Conservation (phyloP, 2,113 vertebrate species). For the Sinosuthora webbiana region DNA sequence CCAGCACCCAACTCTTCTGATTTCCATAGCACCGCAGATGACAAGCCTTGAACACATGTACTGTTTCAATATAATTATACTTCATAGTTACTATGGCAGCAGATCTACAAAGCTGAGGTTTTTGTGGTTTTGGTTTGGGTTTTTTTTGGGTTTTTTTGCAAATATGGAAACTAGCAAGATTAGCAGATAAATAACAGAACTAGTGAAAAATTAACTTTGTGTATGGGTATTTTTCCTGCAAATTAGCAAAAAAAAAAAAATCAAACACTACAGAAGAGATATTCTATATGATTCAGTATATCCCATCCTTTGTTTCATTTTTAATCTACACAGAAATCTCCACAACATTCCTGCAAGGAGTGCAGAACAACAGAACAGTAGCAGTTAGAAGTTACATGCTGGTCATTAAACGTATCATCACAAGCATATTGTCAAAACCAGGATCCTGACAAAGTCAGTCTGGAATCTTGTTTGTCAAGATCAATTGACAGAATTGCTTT, state of each 20-base stretch:
- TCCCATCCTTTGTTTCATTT: not conserved
- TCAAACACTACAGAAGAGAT: not conserved
- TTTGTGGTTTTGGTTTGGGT: not conserved
- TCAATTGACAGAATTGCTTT: not conserved
- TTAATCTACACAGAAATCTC: not conserved
- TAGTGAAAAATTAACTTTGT: not conserved
- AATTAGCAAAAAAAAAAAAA: not conserved
- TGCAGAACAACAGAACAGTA: not conserved
- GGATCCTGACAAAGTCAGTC: not conserved
- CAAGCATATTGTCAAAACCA: not conserved
- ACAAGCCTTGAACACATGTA: not conserved
- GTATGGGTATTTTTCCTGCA: not conserved
- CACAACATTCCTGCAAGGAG: not conserved
- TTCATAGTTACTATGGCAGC: constrained; percentile 6
- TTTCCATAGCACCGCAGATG: not conserved
- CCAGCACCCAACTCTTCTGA: not conserved
- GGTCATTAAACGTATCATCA: not conserved
- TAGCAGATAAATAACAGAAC: not conserved
- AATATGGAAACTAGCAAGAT: not conserved
- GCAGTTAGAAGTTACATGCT: not conserved
- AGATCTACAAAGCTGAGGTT: not conserved
- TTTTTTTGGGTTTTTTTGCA: not conserved
- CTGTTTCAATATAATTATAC: not conserved
- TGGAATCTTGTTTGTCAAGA: not conserved
- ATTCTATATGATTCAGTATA: not conserved